Evolutionary conservation across 2,888 invertebrate genomes (phyloP).

Genomic region (Cephalotes varians): DNA sequence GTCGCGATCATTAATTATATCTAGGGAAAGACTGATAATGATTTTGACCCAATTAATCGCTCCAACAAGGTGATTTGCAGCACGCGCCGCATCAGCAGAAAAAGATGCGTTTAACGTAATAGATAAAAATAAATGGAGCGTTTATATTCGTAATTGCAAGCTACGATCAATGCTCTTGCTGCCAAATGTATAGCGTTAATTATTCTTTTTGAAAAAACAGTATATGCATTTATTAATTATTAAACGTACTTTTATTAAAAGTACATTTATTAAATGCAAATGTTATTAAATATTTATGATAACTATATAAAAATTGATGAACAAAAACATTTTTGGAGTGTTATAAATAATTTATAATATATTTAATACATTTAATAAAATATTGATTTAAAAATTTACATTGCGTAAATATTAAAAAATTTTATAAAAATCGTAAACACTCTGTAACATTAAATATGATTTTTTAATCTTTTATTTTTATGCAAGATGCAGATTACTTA

Average conservation of each 20-base stretch:
- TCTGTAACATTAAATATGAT: neutral
- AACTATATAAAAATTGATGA: neutral
- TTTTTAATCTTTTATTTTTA: neutral
- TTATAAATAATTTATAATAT: neutral
- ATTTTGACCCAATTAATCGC: constrained; percentile 73
- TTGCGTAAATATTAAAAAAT: neutral
- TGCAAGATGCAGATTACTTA: neutral
- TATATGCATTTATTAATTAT: too few species aligned
- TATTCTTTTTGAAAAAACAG: constrained; percentile 10
- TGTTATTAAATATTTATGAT: constrained; percentile 12
- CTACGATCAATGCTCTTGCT: constrained; percentile 24
- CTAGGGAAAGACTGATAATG: constrained; percentile 66
- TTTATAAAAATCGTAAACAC: neutral
- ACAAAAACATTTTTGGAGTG: neutral
- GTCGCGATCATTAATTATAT: constrained; percentile 71
- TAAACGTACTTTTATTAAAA: too few species aligned
- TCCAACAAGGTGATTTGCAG: constrained; percentile 57
- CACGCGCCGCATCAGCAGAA: constrained; percentile 33
- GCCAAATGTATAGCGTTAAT: constrained; percentile 9
- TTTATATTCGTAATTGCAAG: constrained; percentile 28
- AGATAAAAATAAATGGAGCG: constrained; percentile 27
- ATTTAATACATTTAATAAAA: neutral
- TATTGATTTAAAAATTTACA: constrained; percentile 3
- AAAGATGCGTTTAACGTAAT: constrained; percentile 46
- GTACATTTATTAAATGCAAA: neutral